A percentile compares a stretch with the other conserved stretches of the same genome.
Conservation (phyloP, 2,113 vertebrate genomes). For the Hemichromis elongatus region DNA sequence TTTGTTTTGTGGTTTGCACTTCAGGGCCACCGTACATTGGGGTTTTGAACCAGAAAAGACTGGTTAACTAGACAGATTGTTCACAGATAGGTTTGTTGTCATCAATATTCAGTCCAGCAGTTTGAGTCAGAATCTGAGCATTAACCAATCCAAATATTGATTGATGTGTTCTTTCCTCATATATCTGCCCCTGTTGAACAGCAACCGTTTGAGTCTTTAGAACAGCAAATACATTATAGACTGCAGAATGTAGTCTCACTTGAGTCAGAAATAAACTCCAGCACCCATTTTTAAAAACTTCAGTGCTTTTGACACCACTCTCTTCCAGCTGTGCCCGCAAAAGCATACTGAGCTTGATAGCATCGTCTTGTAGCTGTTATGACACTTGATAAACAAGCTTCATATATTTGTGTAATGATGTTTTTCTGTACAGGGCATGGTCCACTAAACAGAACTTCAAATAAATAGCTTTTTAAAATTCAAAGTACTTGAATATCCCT, state of each 20-base stretch:
- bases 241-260: neutral
- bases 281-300: neutral
- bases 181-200: neutral
- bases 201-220: neutral
- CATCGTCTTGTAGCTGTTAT: neutral
- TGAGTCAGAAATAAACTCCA: neutral
- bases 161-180: neutral
- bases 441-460: conserved; percentile 22
- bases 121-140: neutral
- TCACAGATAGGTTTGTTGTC: neutral
- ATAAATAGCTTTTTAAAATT: conserved; percentile 34
- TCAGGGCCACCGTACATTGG: no score
- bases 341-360: neutral
- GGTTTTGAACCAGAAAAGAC: neutral
- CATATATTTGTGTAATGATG: conserved; percentile 34
- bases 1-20: no score
- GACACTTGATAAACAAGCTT: conserved; percentile 30
- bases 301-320: neutral
- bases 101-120: neutral
- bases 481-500: neutral
- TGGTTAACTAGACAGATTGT: neutral
- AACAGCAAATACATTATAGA: neutral
- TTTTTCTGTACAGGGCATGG: conserved; percentile 15
- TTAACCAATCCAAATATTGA: neutral
- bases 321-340: neutral